Evolutionary conservation across 1,140 invertebrate genomes (phyloP).

Genomic region (Cherax quadricarinatus): DNA sequence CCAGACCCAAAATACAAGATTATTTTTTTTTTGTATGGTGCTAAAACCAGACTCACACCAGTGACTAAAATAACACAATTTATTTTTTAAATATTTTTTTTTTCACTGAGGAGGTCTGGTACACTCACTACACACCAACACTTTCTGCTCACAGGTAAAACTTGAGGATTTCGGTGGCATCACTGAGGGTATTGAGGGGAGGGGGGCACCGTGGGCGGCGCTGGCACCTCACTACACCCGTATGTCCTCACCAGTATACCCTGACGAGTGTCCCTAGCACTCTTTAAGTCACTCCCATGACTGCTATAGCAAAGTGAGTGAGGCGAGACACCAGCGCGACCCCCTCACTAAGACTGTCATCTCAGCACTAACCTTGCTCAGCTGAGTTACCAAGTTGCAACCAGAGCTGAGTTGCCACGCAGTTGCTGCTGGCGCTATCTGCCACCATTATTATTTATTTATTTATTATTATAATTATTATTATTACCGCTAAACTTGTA

Average conservation of each 20-base stretch:
- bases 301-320: slow-evolving; percentile 33
- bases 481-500: background rate
- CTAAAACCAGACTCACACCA: slow-evolving; percentile 13
- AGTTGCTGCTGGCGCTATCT: no score
- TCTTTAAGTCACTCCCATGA: slow-evolving; percentile 50
- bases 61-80: slow-evolving; percentile 5
- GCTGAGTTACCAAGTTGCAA: slow-evolving; percentile 46
- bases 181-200: slow-evolving; percentile 7
- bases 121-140: slow-evolving; percentile 29
- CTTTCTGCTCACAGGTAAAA: slow-evolving; percentile 43
- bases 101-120: slow-evolving; percentile 38
- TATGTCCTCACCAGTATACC: background rate
- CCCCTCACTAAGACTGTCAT: slow-evolving; percentile 36
- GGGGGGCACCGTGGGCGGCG: background rate
- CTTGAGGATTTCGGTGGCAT: slow-evolving; percentile 27
- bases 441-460: no score
- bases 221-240: background rate
- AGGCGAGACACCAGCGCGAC: background rate
- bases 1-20: background rate
- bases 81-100: background rate
- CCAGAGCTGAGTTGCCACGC: slow-evolving; percentile 21
- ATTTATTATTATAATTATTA: slow-evolving; percentile 14
- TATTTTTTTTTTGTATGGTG: background rate
- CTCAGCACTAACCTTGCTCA: slow-evolving; percentile 33
- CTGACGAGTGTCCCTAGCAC: background rate